Evolutionary conservation across 2,113 vertebrate species (phyloP), one percentile per base, ranked within the genome.

Genomic region (Mandrillus leucophaeus): DNA sequence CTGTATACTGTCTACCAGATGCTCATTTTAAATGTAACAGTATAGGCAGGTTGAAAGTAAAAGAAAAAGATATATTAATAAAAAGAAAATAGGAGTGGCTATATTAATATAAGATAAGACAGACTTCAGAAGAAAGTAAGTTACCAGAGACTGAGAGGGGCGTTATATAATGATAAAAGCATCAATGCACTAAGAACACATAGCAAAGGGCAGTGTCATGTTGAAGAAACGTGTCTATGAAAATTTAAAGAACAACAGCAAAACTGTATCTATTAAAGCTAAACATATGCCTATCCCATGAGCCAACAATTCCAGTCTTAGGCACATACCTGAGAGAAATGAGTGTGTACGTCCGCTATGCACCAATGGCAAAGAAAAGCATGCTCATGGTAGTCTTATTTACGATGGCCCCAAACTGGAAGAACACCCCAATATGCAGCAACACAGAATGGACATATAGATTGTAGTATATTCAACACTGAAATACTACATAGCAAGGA

Each of bases 71-170:
- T 17, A 13, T 20, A 38, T 55, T 72, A 55, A 55, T 72, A n/a
- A 88, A 20, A 73, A 88, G 50, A 88, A 57, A 73, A 72, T 23
- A 57, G 68, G n/a, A 32, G 27, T 73, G 25, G n/a, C 17, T 75
- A 40, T 32, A 40, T 40, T 57, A 40, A 75, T 80, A 43, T 23
- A 10, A 48, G 55, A n/a, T 59, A 68, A 86, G 88, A 11, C 81
- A 61, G 43, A 90, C 32, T 90, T 96, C 32, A 86, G 73, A 89
- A 82, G 72, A 84, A 75, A 82, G 79, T 76, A 86, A 82, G 84
- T 88, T 90, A 79, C 70, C 25, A 83, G 86, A 40, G 76, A 79
- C 48, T 48, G 61, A 73, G 20, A 87, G 45, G 55, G 22, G 43
- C 52, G n/a, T 57, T 84, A 40, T 25, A 57, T 88, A 88, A 57